phyloP scores from a whole-genome alignment of 1,140 invertebrate genomes.

The Cyclargus thomasi region DNA sequence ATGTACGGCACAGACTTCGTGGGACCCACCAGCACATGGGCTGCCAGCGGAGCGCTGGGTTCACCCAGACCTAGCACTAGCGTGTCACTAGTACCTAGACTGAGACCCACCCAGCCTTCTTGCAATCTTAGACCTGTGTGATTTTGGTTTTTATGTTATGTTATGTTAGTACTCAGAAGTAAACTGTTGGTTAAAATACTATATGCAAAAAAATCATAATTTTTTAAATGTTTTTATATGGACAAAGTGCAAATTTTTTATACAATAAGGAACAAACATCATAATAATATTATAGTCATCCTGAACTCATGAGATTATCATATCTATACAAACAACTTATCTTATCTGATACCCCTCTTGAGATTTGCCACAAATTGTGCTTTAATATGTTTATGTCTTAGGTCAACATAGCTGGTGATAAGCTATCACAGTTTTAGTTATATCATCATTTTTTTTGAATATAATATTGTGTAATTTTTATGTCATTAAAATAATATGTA shows the following conservation, averaged over 20 bases:
- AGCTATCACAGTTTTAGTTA: background rate
- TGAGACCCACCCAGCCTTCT: conserved; percentile 88
- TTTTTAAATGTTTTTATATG: too few species aligned
- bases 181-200: too few species aligned
- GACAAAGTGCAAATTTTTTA: background rate
- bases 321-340: conserved; percentile 1
- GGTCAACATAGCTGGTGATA: background rate
- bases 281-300: background rate
- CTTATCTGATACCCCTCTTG: conserved; percentile 1
- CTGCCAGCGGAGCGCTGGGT: conserved; percentile 81
- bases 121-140: conserved; percentile 78
- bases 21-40: conserved; percentile 92
- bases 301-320: background rate
- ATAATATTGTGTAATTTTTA: too few species aligned
- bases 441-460: background rate
- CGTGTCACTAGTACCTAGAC: conserved; percentile 95
- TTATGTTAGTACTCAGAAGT: too few species aligned
- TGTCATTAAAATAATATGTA: too few species aligned
- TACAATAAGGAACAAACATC: background rate
- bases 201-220: too few species aligned
- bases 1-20: conserved; percentile 85
- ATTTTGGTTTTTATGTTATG: too few species aligned
- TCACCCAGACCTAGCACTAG: conserved; percentile 87
- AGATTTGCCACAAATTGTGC: conserved; percentile 7
- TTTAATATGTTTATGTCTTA: conserved; percentile 2